Percentiles rank a stretch among this genome's conserved stretches.
These are phyloP conservation scores for Halichondria panicea DNA, from an alignment of 37 sponge, comb jelly and placozoan genomes.

Conservation along the genomic window DNA sequence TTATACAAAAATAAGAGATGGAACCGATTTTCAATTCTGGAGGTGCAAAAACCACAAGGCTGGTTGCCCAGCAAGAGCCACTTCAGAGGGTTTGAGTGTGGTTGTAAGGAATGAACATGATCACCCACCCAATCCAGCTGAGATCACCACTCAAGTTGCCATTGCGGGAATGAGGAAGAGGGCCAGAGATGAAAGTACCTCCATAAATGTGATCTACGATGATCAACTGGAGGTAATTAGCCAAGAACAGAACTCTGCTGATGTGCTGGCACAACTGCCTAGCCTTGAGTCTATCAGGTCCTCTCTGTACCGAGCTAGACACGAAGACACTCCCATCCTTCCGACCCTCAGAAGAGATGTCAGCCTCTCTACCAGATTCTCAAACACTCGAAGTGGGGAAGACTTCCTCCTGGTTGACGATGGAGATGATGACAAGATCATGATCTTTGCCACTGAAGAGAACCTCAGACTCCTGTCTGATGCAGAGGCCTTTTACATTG, in stretches of 20 bases:
- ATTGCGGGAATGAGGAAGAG: conserved; percentile 12
- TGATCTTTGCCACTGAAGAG: conserved; percentile 21
- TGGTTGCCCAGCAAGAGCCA: conserved; percentile 7
- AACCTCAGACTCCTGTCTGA: conserved; percentile 23
- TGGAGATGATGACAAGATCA: conserved; percentile 24
- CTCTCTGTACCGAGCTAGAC: conserved; percentile 13
- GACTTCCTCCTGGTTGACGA: conserved; percentile 23
- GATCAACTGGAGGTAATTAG: conserved; percentile 2
- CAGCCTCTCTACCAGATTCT: conserved; percentile 13
- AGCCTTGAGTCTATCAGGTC: conserved; percentile 16
- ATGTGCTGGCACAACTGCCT: conserved; percentile 12
- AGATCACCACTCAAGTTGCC: not conserved
- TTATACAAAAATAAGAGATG: conserved; percentile 1
- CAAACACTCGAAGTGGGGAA: conserved; percentile 11
- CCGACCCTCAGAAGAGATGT: conserved; percentile 16
- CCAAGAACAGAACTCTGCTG: conserved; percentile 5
- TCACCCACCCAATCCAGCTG: conserved; percentile 19
- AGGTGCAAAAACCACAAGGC: conserved; percentile 22
- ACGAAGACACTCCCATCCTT: conserved; percentile 6
- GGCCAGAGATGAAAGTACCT: conserved; percentile 18
- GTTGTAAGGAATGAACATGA: no score
- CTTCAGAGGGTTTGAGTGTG: conserved; percentile 11
- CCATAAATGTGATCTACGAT: conserved; percentile 18
- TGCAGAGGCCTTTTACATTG: conserved; percentile 22
- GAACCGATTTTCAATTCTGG: conserved; percentile 4